Conservation (phyloP, 2,888 invertebrate species). For the Meliscaeva auricollis region DNA sequence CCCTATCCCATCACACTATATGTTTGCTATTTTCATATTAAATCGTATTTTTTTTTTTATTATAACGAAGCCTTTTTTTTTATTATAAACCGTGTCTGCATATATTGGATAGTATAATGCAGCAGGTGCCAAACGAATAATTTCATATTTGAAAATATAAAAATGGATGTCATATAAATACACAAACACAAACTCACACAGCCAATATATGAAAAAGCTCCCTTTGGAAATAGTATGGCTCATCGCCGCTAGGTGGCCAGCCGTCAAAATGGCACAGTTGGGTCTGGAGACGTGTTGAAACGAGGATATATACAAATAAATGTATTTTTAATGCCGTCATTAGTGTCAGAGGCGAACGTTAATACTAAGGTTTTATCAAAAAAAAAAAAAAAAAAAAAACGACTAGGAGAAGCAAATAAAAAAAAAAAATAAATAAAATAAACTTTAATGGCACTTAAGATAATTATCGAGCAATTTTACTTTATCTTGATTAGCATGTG, state of each 20-base stretch:
- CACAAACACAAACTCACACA: background rate
- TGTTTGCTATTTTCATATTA: slow-evolving; percentile 33
- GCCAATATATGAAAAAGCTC: background rate
- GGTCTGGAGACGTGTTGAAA: slow-evolving; percentile 62
- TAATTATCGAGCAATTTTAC: slow-evolving; percentile 76
- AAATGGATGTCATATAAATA: no score
- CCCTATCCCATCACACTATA: background rate
- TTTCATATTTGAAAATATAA: slow-evolving; percentile 44
- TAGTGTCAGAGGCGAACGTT: slow-evolving; percentile 72
- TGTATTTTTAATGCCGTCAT: slow-evolving; percentile 76
- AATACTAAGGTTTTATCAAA: slow-evolving; percentile 64
- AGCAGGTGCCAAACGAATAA: slow-evolving; percentile 70
- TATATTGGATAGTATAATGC: slow-evolving; percentile 64
- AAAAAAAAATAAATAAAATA: slow-evolving; percentile 46
- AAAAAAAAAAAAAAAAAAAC: background rate
- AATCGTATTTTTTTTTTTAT: slow-evolving; percentile 38
- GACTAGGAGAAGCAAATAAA: slow-evolving; percentile 12
- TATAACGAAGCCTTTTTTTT: slow-evolving; percentile 27
- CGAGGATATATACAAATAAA: slow-evolving; percentile 68
- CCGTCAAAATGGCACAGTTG: slow-evolving; percentile 48
- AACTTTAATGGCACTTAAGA: slow-evolving; percentile 74
- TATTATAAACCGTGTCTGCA: slow-evolving; percentile 37
- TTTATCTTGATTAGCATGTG: slow-evolving; percentile 75
- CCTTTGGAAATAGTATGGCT: background rate
- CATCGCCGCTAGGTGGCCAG: slow-evolving; percentile 2